A percentile compares a stretch with the other conserved stretches of the same genome.
These are phyloP conservation scores for Chelonoidis abingdonii DNA, from an alignment of 2,113 vertebrate species.

Conservation along the genomic window DNA sequence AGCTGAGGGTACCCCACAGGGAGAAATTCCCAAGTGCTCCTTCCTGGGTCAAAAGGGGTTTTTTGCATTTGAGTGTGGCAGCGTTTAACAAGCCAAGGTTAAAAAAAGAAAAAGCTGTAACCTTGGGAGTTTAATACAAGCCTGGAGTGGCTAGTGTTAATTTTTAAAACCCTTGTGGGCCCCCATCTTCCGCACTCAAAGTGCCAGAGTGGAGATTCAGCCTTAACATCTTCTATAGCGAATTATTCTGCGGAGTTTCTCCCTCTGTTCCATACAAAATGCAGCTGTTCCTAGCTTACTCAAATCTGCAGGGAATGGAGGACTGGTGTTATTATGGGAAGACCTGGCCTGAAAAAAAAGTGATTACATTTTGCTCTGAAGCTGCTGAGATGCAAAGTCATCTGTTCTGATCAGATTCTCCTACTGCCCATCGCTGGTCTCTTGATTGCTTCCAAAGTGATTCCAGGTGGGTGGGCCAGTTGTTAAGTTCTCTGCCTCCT, in stretches of 20 bases:
- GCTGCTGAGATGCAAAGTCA: background rate
- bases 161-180: too few species aligned
- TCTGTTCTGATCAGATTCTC: background rate
- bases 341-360: background rate
- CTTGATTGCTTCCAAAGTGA: background rate
- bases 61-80: too few species aligned
- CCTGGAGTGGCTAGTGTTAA: too few species aligned
- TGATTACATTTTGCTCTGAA: background rate
- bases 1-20: too few species aligned
- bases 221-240: too few species aligned
- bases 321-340: background rate
- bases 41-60: too few species aligned
- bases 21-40: too few species aligned
- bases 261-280: background rate
- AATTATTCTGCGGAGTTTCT: background rate
- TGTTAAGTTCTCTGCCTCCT: background rate
- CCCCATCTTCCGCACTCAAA: too few species aligned
- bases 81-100: too few species aligned
- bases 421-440: background rate
- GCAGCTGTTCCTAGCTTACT: background rate
- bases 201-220: too few species aligned
- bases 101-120: too few species aligned
- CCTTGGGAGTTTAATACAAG: too few species aligned
- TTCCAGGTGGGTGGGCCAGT: background rate
- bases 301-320: background rate